A percentile compares a stretch with the other conserved stretches of the same genome.
These are phyloP conservation scores for Leptodactylus fallax DNA, from an alignment of 2,797 vertebrate species.

Conservation along the genomic window DNA sequence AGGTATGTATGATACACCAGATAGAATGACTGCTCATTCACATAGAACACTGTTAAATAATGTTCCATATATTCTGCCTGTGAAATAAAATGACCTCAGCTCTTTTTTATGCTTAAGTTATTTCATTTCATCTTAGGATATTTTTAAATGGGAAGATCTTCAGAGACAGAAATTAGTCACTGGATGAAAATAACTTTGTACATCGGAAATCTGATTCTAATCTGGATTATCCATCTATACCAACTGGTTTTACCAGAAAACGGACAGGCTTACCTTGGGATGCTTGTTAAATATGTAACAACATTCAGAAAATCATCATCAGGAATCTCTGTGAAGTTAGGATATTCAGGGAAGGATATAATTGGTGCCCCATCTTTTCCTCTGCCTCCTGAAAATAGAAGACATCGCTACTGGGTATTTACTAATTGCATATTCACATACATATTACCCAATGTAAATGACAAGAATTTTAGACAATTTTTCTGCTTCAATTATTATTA, in stretches of 20 bases:
- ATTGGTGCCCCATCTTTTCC: constrained; percentile 92
- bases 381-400: constrained; percentile 83
- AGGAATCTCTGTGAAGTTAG: constrained; percentile 87
- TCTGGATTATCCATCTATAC: neutral
- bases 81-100: neutral
- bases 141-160: too few species aligned
- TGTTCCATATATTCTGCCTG: neutral
- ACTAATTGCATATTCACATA: neutral
- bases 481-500: too few species aligned
- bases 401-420: neutral
- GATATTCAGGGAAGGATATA: constrained; percentile 92
- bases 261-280: constrained; percentile 83
- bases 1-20: too few species aligned
- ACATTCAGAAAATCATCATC: constrained; percentile 94
- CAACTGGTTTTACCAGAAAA: neutral
- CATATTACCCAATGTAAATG: too few species aligned
- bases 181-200: neutral
- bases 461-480: neutral
- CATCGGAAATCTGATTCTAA: neutral
- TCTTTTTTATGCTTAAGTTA: too few species aligned
- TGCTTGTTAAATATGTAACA: constrained; percentile 92
- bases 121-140: too few species aligned
- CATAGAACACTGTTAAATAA: neutral
- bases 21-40: neutral
- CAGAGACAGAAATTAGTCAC: neutral